phyloP scores from a whole-genome alignment of 2,797 vertebrate genomes.

The Lutjanus campechanus region DNA sequence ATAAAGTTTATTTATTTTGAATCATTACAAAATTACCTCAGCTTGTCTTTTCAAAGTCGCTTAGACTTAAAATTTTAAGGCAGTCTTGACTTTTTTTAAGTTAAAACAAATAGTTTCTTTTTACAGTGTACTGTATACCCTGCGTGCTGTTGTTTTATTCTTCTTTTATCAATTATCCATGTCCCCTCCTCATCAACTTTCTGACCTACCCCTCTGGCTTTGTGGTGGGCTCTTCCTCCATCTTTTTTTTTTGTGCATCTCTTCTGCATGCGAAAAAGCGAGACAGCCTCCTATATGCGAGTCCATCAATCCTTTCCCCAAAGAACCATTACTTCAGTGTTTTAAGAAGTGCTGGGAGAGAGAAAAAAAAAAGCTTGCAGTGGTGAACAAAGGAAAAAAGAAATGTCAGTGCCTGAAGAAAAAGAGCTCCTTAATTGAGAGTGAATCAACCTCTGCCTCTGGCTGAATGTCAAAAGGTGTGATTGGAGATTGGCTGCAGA shows the following conservation, averaged over 20 bases:
- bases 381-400: conserved; percentile 56
- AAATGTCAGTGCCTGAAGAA: conserved; percentile 69
- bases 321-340: conserved; percentile 63
- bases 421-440: conserved; percentile 78
- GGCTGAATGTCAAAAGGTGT: conserved; percentile 81
- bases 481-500: conserved; percentile 79
- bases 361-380: conserved; percentile 37
- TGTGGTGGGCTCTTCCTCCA: not conserved
- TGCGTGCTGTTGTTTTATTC: conserved; percentile 8
- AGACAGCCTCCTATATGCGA: conserved; percentile 24
- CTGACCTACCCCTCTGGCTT: conserved; percentile 10
- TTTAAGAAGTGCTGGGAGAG: conserved; percentile 51
- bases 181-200: not conserved
- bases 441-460: conserved; percentile 72
- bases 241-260: not conserved
- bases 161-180: conserved; percentile 44
- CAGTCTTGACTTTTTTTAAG: too few relatives aligned
- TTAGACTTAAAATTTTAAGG: too few relatives aligned
- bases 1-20: too few relatives aligned
- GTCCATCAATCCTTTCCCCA: conserved; percentile 47
- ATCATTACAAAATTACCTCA: too few relatives aligned
- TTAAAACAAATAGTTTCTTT: too few relatives aligned
- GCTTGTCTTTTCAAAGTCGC: too few relatives aligned
- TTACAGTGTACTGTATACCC: not conserved
- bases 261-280: not conserved